Percentiles rank a stretch among this genome's conserved stretches.
Conservation (phyloP, 2,888 invertebrate species). For the Zaprionus obscuricornis region DNA sequence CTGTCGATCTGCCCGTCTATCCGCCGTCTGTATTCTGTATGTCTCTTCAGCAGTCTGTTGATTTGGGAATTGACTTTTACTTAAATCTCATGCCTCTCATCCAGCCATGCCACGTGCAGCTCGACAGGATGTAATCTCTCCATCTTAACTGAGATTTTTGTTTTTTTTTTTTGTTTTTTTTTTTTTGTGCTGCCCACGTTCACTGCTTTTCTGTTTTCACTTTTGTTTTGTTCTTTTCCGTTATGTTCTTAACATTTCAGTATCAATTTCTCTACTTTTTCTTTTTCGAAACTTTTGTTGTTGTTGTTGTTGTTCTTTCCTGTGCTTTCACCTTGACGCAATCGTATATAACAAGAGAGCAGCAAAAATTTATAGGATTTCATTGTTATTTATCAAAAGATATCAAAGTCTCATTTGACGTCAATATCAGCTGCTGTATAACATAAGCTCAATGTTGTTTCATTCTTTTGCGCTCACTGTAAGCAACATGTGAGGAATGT, state of each 20-base stretch:
- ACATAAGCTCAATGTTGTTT: not conserved
- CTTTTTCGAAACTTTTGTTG: not conserved
- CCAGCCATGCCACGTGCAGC: slow-evolving; percentile 16
- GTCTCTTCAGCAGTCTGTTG: slow-evolving; percentile 40
- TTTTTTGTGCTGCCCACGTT: slow-evolving; percentile 25
- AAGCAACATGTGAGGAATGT: too few species aligned
- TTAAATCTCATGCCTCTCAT: slow-evolving; percentile 29
- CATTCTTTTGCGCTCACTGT: too few species aligned
- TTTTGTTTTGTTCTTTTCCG: not conserved
- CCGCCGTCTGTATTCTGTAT: too few species aligned
- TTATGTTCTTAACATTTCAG: slow-evolving; percentile 11
- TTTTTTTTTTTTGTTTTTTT: too few species aligned
- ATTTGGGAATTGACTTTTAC: slow-evolving; percentile 74
- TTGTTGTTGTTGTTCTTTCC: slow-evolving; percentile 1
- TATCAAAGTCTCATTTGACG: not conserved
- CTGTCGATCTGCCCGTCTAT: too few species aligned
- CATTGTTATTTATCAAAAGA: slow-evolving; percentile 5
- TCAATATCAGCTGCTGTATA: slow-evolving; percentile 1
- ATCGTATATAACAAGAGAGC: slow-evolving; percentile 17
- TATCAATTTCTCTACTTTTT: slow-evolving; percentile 4
- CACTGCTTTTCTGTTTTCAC: slow-evolving; percentile 15
- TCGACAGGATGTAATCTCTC: slow-evolving; percentile 67
- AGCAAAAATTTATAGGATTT: slow-evolving; percentile 16
- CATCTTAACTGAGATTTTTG: slow-evolving; percentile 68
- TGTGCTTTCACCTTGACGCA: slow-evolving; percentile 13